A percentile compares a stretch with the other conserved stretches of the same genome.
Evolutionary conservation across 2,888 invertebrate genomes (phyloP).

Genomic region (Mesopsocus fuscifrons): DNA sequence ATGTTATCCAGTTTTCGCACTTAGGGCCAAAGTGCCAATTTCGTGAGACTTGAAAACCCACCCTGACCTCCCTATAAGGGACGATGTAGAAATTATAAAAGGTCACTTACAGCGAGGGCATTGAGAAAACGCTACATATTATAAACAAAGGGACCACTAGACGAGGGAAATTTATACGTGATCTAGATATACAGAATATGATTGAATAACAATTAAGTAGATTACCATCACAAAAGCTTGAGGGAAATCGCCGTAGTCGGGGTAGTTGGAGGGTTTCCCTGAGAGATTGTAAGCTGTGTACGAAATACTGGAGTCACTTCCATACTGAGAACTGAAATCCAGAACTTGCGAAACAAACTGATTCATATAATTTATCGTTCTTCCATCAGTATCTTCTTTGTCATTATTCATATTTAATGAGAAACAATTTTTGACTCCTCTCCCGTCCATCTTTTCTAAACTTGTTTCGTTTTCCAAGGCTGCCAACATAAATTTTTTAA

Average conservation of each 20-base stretch:
- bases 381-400: constrained; percentile 12
- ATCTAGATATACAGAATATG: too few relatives aligned
- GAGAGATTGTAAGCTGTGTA: constrained; percentile 75
- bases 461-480: not conserved
- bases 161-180: too few relatives aligned
- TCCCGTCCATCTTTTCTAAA: not conserved
- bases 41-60: too few relatives aligned
- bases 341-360: constrained; percentile 62
- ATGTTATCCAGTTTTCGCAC: too few relatives aligned
- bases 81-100: too few relatives aligned
- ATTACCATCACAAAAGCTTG: constrained; percentile 78
- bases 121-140: too few relatives aligned
- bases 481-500: not conserved
- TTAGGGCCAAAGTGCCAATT: too few relatives aligned
- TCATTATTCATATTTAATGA: constrained; percentile 9
- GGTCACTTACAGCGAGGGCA: too few relatives aligned
- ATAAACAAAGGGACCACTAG: too few relatives aligned
- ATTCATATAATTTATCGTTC: constrained; percentile 12
- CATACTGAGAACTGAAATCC: constrained; percentile 81
- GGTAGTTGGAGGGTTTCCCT: constrained; percentile 68
- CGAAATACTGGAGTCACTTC: constrained; percentile 68
- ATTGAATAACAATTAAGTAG: too few relatives aligned
- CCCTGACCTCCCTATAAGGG: too few relatives aligned
- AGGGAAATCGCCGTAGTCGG: constrained; percentile 79
- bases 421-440: not conserved